phyloP scores from a whole-genome alignment of 2,113 vertebrate species.

The Epinephelus lanceolatus region DNA sequence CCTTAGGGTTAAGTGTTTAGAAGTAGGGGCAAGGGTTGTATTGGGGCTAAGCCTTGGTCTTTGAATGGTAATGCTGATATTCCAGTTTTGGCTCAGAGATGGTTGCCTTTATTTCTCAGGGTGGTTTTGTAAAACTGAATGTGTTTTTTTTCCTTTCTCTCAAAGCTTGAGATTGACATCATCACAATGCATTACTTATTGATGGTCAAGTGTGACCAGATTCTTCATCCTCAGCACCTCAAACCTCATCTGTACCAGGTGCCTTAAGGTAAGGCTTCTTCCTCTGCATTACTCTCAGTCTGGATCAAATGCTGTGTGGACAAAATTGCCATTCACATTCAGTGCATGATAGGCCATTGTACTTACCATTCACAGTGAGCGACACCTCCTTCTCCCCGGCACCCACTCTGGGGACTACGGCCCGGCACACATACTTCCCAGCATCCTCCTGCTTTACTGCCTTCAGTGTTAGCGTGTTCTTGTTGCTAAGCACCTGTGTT shows the following conservation, averaged over 20 bases:
- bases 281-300: not conserved
- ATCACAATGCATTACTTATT: not conserved
- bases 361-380: slow-evolving; percentile 92
- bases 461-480: slow-evolving; percentile 91
- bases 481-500: slow-evolving; percentile 92
- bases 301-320: not conserved
- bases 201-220: not conserved
- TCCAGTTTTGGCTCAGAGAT: not conserved
- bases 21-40: too few species aligned
- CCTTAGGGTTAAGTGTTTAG: too few species aligned
- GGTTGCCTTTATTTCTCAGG: not conserved
- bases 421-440: slow-evolving; percentile 93
- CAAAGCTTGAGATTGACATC: not conserved
- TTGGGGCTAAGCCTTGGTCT: too few species aligned
- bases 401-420: slow-evolving; percentile 92
- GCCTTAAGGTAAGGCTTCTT: not conserved
- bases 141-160: too few species aligned
- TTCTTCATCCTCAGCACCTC: not conserved
- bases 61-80: too few species aligned
- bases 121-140: not conserved
- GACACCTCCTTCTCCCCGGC: slow-evolving; percentile 91
- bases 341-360: not conserved
- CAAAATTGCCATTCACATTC: slow-evolving; percentile 14
- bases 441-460: slow-evolving; percentile 92
- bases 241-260: too few species aligned